These are phyloP conservation scores for Sebastes oblongus DNA, from an alignment of 2,797 vertebrate genomes.

Conservation along the genomic window DNA sequence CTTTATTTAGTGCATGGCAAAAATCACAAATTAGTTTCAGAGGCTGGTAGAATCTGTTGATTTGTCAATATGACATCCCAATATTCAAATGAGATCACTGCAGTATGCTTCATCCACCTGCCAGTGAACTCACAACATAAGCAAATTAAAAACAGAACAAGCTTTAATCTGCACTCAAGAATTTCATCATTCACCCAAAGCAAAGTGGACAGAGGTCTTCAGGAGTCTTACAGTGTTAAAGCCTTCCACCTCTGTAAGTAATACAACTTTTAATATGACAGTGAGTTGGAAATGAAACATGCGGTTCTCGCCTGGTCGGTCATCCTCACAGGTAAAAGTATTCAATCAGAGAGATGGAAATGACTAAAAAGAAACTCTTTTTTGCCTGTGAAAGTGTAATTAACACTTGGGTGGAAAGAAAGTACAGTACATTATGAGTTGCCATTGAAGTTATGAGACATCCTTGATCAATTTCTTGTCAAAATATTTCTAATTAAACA, in stretches of 20 bases:
- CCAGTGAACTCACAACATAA: not conserved
- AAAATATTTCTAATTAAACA: not conserved
- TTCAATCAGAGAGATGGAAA: conserved; percentile 35
- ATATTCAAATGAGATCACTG: not conserved
- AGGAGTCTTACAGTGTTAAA: not conserved
- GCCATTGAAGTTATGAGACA: not conserved
- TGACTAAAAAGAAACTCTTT: conserved; percentile 21
- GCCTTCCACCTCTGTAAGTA: not conserved
- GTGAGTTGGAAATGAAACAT: not conserved
- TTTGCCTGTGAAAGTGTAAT: conserved; percentile 31
- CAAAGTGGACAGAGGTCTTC: not conserved
- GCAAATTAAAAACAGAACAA: not conserved
- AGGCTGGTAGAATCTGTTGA: not conserved
- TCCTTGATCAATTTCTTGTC: not conserved
- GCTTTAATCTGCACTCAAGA: not conserved
- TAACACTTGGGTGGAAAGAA: not conserved
- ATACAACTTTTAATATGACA: not conserved
- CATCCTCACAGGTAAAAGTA: conserved; percentile 24
- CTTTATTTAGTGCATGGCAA: not conserved
- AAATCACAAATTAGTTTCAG: not conserved
- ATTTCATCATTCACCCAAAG: not conserved
- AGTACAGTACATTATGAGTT: conserved; percentile 13
- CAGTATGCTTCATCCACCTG: not conserved
- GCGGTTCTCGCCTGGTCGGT: not conserved
- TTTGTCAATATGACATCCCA: not conserved